phyloP scores from a whole-genome alignment of 1,140 invertebrate genomes.

The Drosophila chauvacae region DNA sequence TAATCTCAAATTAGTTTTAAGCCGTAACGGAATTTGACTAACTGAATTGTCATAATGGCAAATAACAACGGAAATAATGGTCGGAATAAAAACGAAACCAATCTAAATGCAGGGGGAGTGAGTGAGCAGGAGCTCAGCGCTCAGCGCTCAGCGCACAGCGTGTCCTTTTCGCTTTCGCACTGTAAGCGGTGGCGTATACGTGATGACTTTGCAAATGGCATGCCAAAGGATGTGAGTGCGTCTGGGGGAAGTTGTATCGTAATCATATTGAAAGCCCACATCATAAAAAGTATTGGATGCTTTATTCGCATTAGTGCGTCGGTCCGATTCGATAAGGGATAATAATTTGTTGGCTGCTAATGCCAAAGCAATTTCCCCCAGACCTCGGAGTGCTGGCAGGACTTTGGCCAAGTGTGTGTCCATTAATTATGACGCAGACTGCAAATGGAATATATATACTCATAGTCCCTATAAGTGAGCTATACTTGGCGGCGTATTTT shows the following conservation, averaged over 20 bases:
- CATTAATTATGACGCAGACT: conserved; percentile 40
- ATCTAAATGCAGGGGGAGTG: conserved; percentile 47
- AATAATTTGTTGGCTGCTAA: conserved; percentile 77
- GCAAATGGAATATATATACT: conserved; percentile 27
- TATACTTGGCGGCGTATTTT: conserved; percentile 13
- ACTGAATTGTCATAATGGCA: conserved; percentile 83
- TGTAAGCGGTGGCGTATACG: conserved; percentile 69
- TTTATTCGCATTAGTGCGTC: conserved; percentile 61
- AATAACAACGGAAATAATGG: conserved; percentile 82
- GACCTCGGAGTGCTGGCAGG: conserved; percentile 1
- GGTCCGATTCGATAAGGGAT: conserved; percentile 67
- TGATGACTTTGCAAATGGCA: conserved; percentile 82
- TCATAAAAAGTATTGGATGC: conserved; percentile 68
- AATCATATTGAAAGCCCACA: conserved; percentile 72
- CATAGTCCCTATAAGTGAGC: conserved; percentile 37
- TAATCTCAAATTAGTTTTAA: conserved; percentile 84
- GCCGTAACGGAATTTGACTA: conserved; percentile 77
- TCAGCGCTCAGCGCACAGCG: background rate
- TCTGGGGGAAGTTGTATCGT: conserved; percentile 30
- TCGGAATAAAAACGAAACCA: conserved; percentile 59
- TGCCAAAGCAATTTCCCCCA: conserved; percentile 14
- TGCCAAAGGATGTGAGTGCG: background rate
- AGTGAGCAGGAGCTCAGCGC: conserved; percentile 32
- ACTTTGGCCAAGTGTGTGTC: conserved; percentile 8
- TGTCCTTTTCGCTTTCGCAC: conserved; percentile 16